Percentiles rank a stretch among this genome's conserved stretches.
These are phyloP conservation scores for Macrocentrus cingulum DNA, from an alignment of 1,140 invertebrate genomes.

Conservation along the genomic window DNA sequence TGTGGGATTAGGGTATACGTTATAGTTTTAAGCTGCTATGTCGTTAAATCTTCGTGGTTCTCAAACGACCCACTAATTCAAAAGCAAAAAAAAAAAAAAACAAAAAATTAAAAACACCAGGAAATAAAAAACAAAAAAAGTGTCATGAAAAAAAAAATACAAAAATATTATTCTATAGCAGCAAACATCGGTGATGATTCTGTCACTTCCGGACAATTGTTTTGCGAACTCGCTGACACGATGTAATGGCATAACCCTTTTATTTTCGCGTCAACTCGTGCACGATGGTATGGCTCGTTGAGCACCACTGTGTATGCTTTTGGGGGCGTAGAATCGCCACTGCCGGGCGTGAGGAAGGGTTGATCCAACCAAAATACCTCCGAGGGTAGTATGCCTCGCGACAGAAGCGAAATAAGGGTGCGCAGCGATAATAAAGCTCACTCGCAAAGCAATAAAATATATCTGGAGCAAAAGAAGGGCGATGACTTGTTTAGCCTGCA, in stretches of 20 bases:
- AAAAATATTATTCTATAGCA: too few species aligned
- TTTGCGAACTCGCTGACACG: too few species aligned
- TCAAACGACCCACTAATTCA: slow-evolving; percentile 27
- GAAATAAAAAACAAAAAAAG: too few species aligned
- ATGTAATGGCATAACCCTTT: slow-evolving; percentile 41
- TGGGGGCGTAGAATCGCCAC: slow-evolving; percentile 36
- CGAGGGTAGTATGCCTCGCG: slow-evolving; percentile 8
- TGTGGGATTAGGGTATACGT: slow-evolving; percentile 47
- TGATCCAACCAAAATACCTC: slow-evolving; percentile 30
- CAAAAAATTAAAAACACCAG: too few species aligned
- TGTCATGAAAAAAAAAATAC: too few species aligned
- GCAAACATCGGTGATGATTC: too few species aligned
- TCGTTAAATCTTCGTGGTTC: slow-evolving; percentile 42
- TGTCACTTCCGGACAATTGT: too few species aligned
- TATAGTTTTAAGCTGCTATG: slow-evolving; percentile 51
- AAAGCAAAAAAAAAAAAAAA: too few species aligned
- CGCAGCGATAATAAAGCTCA: slow-evolving; percentile 53
- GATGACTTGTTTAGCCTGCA: slow-evolving; percentile 52
- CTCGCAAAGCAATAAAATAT: slow-evolving; percentile 57
- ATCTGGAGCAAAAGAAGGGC: slow-evolving; percentile 43
- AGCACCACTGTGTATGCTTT: slow-evolving; percentile 45
- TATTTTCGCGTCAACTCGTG: slow-evolving; percentile 38
- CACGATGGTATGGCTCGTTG: slow-evolving; percentile 51
- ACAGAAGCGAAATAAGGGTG: slow-evolving; percentile 22
- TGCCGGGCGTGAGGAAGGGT: slow-evolving; percentile 42